Evolutionary conservation across 2,797 vertebrate genomes (phyloP), one percentile per base, ranked within the genome.

Genomic region (Telmatherina bonti): DNA sequence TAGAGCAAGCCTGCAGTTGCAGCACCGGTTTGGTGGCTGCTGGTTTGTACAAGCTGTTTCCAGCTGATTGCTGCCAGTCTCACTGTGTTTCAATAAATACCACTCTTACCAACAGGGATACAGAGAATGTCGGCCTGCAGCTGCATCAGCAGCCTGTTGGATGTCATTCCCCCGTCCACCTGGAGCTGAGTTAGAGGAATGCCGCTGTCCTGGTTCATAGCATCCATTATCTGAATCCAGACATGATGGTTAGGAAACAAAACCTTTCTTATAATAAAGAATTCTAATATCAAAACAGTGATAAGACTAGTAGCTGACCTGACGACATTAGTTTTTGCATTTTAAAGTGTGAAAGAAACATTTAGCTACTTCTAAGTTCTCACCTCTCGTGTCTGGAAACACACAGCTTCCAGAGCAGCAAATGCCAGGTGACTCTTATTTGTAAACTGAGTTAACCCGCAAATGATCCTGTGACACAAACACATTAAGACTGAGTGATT

Each of bases 141-240:
- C 88, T 99, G 98, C 97, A 99, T 99, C 54, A 99, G 95, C 78
- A 98, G 87, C 74, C 94, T 95, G 88, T 98, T 99, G 74, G 92
- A 96, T 5, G 97, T 99, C 98, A 99, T 99, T 68, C 98, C 98
- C 88, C 98, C 98, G 0, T 99, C 97, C 58, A 99, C 98, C 88
- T 99, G 97, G 67, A 99, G 93, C 85, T 97, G 96, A 35, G 85
- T 95, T 11, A 99, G 94, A 35, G 96, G 96, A 85, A 98, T 96
- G 38, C 97, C 97, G 75, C 95, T 97, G 93, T 99, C 98, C 41
- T 97, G 95, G 85, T 99, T 99, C 94, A 99, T 98, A 61, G 97
- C 97, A 67, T 99, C 97, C 83, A 99, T 88, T 81, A 99, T 96
- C 98, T 99, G 82, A 72, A 85, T 62, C 10, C 71, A 38, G 18